Conservation (phyloP, 1,140 invertebrate species). For the Drosophila nigrodunni region DNA sequence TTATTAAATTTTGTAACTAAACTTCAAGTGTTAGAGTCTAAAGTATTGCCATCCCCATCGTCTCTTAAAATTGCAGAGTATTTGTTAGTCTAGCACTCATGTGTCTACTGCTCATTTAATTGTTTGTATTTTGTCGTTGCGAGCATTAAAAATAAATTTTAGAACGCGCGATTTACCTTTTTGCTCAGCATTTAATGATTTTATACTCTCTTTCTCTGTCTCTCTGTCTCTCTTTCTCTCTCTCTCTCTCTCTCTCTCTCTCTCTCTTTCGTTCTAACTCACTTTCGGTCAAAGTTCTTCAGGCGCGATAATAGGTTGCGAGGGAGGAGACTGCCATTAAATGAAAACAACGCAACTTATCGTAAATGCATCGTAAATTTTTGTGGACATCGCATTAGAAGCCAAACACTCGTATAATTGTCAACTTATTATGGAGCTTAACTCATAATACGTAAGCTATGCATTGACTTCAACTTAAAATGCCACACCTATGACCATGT, state of each 20-base stretch:
- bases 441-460: conserved; percentile 9
- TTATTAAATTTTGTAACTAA: too few species aligned
- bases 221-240: neutral
- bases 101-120: neutral
- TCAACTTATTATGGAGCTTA: conserved; percentile 30
- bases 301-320: neutral
- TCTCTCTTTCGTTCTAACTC: neutral
- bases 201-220: neutral
- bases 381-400: conserved; percentile 41
- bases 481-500: conserved; percentile 12
- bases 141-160: conserved; percentile 23
- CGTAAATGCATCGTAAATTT: conserved; percentile 52
- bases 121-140: neutral
- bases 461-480: conserved; percentile 7
- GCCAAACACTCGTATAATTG: conserved; percentile 19
- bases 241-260: neutral
- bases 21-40: too few species aligned
- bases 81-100: neutral
- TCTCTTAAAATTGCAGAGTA: neutral
- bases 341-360: conserved; percentile 42
- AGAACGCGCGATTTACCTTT: conserved; percentile 12
- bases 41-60: too few species aligned
- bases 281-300: conserved; percentile 24
- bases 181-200: conserved; percentile 36
- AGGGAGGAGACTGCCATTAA: conserved; percentile 16